These are phyloP conservation scores for Formica selysi DNA, from an alignment of 1,140 invertebrate genomes.

Conservation along the genomic window DNA sequence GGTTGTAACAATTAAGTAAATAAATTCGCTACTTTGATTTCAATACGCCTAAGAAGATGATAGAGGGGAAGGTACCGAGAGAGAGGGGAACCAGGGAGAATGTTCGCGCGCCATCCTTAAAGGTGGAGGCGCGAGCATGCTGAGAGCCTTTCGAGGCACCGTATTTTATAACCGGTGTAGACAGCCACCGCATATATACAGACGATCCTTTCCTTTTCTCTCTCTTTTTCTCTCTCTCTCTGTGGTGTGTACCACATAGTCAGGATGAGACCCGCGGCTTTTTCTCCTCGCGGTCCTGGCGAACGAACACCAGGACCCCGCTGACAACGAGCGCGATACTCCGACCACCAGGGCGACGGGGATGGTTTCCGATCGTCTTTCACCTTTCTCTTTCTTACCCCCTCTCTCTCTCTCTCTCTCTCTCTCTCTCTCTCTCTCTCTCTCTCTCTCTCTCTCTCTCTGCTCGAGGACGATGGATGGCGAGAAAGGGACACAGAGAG, in stretches of 20 bases:
- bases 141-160: slow-evolving; percentile 73
- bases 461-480: neutral
- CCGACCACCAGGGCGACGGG: slow-evolving; percentile 48
- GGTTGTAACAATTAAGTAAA: slow-evolving; percentile 55
- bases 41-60: slow-evolving; percentile 12
- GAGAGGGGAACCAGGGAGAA: neutral
- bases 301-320: slow-evolving; percentile 34
- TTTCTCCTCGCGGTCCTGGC: slow-evolving; percentile 43
- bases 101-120: slow-evolving; percentile 52
- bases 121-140: slow-evolving; percentile 72
- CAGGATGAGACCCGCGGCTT: slow-evolving; percentile 32
- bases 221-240: slow-evolving; percentile 9
- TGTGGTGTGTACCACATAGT: slow-evolving; percentile 21
- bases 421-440: neutral
- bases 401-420: slow-evolving; percentile 8
- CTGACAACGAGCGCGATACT: slow-evolving; percentile 48
- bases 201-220: slow-evolving; percentile 56
- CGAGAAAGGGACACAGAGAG: neutral
- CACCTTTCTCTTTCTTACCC: neutral
- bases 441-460: neutral
- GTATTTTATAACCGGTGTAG: slow-evolving; percentile 79
- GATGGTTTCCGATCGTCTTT: slow-evolving; percentile 53
- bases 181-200: slow-evolving; percentile 73
- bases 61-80: slow-evolving; percentile 1
- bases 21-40: slow-evolving; percentile 57